phyloP scores from a whole-genome alignment of 2,888 invertebrate species.

The Nebria salina region DNA sequence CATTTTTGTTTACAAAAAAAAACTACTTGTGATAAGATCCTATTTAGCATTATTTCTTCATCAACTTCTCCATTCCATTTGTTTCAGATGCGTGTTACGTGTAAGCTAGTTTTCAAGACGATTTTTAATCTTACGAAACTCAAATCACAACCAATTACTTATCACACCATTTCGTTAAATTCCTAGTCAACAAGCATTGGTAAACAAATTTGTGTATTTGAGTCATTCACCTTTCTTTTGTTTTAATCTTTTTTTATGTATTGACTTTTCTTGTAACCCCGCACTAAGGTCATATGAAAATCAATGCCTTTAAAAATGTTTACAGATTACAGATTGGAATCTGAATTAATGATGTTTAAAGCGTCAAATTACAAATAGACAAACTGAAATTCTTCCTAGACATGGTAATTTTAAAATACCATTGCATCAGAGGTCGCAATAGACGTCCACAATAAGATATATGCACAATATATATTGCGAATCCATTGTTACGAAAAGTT shows the following conservation, averaged over 20 bases:
- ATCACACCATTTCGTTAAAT: neutral
- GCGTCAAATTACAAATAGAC: neutral
- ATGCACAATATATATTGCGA: too few species aligned
- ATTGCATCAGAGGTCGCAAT: neutral
- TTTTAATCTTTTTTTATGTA: neutral
- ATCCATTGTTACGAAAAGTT: too few species aligned
- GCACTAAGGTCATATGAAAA: neutral
- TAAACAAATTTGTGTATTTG: neutral
- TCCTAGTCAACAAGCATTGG: neutral
- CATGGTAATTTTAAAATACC: neutral
- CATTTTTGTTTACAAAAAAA: neutral
- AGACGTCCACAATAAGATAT: neutral
- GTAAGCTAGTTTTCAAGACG: neutral
- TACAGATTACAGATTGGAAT: neutral
- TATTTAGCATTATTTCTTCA: neutral
- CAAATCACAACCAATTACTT: neutral
- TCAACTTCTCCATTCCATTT: neutral
- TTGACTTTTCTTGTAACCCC: neutral
- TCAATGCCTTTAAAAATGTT: neutral
- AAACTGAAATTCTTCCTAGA: neutral
- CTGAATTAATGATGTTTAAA: neutral
- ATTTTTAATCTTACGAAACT: slow-evolving; percentile 1
- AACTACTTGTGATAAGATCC: neutral
- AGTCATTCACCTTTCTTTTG: neutral
- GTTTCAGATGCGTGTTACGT: neutral